Percentiles rank a stretch among this genome's conserved stretches.
phyloP scores from a whole-genome alignment of 1,140 invertebrate genomes.

The Drosophila sturtevanti region DNA sequence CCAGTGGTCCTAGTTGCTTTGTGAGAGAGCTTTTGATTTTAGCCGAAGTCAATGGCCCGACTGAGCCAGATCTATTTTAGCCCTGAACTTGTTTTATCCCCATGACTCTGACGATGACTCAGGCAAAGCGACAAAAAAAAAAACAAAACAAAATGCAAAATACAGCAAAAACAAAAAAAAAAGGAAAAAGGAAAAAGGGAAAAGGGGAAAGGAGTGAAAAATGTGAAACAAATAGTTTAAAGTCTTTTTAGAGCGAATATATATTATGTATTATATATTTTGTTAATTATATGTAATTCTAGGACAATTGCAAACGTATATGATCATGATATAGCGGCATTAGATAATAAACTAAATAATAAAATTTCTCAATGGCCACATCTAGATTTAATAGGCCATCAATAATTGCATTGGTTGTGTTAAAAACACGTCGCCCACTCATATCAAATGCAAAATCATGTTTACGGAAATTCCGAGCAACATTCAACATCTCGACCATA shows the following conservation, averaged over 20 bases:
- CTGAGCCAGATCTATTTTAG: conserved; percentile 12
- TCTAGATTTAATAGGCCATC: conserved; percentile 13
- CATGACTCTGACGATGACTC: background rate
- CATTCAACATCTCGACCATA: conserved; percentile 30
- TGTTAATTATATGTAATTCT: background rate
- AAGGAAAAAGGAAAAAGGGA: background rate
- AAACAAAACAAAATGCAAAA: background rate
- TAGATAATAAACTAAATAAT: conserved; percentile 30
- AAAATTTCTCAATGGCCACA: conserved; percentile 28
- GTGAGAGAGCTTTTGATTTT: conserved; percentile 6
- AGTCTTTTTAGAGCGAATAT: too few relatives aligned
- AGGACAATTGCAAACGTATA: conserved; percentile 17
- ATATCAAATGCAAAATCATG: background rate
- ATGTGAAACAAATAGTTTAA: too few relatives aligned
- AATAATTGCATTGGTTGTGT: background rate
- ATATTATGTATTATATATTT: too few relatives aligned
- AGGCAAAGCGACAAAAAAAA: background rate
- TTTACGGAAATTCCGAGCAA: conserved; percentile 13
- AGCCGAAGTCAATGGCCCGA: conserved; percentile 35
- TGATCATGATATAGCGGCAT: conserved; percentile 37
- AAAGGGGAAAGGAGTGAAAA: background rate
- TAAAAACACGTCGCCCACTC: background rate
- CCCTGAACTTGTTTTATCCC: conserved; percentile 5
- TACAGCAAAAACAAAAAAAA: background rate
- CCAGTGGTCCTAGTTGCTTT: conserved; percentile 6